Evolutionary conservation across 2,888 invertebrate species (phyloP), one percentile per base, ranked within the genome.

Genomic region (Pristionchus fissidentatus): DNA sequence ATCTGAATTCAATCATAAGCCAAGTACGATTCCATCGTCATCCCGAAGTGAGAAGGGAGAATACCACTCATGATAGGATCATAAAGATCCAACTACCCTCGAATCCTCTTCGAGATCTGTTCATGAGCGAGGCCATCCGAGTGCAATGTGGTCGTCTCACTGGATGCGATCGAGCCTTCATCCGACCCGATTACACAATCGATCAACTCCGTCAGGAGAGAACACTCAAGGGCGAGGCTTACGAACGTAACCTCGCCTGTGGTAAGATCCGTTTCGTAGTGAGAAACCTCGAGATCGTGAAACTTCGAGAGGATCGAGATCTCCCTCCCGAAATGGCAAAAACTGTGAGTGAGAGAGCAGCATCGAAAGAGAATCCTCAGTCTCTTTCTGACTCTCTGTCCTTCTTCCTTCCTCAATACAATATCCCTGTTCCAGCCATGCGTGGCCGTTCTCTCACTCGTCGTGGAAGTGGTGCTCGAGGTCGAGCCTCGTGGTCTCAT

Each of bases 291-390:
- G 35, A 62, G 62, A 8, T 62, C 4, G 32, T 32, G 29, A 15
- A 32, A 35, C n/a, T 62, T 4, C 13, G 32, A 29, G 32, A 62
- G 19, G 32, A 8, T 32, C 13, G 62, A 15, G 62, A 4, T 5
- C 62, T 62, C 32, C 62, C 62, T 35, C 62, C 29, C n/a, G 35
- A 32, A 13, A 32, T 35, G 32, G 29, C 79, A 79, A 35, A 49
- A 85, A 77, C 84, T 77, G 83, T 75, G 78, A 78, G 60, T 26
- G 57, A 79, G 60, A 84, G 83, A 75, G 77, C n/a, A 55, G 75
- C 66, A 35, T 73, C 66, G 57, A 83, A 60, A 70, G 78, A 77
- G 73, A 4, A 52, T 19, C 22, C 55, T 4, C 22, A 19, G 55
- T n/a, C 55, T 4, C 4, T 55, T 46, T 15, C n/a, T n/a, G n/a